A percentile compares a stretch with the other conserved stretches of the same genome.
These are phyloP conservation scores for Leptestheria dahalacensis DNA, from an alignment of 1,140 invertebrate species.

Conservation along the genomic window DNA sequence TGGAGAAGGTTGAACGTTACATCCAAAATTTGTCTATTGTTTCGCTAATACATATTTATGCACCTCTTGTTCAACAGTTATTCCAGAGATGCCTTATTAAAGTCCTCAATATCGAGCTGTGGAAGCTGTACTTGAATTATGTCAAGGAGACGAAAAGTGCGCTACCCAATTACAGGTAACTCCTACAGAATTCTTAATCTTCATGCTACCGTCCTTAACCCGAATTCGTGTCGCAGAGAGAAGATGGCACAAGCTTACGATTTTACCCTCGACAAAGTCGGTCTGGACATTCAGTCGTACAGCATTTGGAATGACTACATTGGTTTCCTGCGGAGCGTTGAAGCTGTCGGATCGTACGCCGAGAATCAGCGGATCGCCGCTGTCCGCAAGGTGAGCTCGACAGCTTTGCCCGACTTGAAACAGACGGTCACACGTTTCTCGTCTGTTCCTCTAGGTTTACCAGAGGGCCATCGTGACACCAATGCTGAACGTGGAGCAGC, in stretches of 20 bases:
- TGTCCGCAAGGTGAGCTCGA: slow-evolving; percentile 89
- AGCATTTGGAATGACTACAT: slow-evolving; percentile 97
- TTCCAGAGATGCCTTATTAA: slow-evolving; percentile 97
- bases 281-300: slow-evolving; percentile 91
- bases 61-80: slow-evolving; percentile 42
- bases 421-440: too few species aligned
- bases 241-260: slow-evolving; percentile 99
- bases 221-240: slow-evolving; percentile 47
- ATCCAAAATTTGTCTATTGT: slow-evolving; percentile 32
- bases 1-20: slow-evolving; percentile 82
- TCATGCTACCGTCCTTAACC: background rate
- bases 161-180: slow-evolving; percentile 83
- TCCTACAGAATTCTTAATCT: background rate
- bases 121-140: slow-evolving; percentile 94
- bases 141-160: slow-evolving; percentile 94
- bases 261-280: slow-evolving; percentile 97
- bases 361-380: slow-evolving; percentile 99
- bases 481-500: slow-evolving; percentile 89
- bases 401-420: too few species aligned
- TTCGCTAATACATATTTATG: background rate
- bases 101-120: slow-evolving; percentile 95
- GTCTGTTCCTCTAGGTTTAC: slow-evolving; percentile 60
- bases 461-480: slow-evolving; percentile 90
- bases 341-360: slow-evolving; percentile 94
- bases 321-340: slow-evolving; percentile 89